Evolutionary conservation across 2,888 invertebrate genomes (phyloP).

Genomic region (Eutolmus rufibarbis): DNA sequence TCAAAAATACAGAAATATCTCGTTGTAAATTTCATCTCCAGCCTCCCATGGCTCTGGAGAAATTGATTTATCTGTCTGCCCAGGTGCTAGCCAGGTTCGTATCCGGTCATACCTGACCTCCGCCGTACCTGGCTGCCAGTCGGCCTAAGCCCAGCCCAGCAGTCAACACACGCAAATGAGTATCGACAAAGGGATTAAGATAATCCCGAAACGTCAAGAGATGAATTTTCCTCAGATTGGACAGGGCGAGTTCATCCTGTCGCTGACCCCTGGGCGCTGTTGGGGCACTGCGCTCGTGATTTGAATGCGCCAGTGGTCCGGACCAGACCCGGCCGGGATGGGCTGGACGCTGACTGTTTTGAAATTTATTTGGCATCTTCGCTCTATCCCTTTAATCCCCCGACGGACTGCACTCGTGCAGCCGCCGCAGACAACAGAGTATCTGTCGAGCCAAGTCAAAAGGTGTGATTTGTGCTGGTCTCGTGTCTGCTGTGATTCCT

Average conservation of each 20-base stretch:
- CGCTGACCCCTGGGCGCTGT: neutral
- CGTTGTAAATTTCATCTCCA: conserved; percentile 49
- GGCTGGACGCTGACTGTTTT: neutral
- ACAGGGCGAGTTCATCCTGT: neutral
- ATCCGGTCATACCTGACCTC: conserved; percentile 6
- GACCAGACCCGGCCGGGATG: neutral
- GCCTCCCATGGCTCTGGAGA: conserved; percentile 43
- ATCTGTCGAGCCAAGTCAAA: neutral
- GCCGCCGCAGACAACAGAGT: neutral
- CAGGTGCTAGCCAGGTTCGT: conserved; percentile 49
- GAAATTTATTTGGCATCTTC: neutral
- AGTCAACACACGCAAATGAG: conserved; percentile 37
- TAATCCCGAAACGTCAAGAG: conserved; percentile 27
- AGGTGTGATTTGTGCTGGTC: conserved; percentile 13
- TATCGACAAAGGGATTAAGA: conserved; percentile 36
- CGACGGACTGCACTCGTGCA: neutral
- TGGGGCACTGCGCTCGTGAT: neutral
- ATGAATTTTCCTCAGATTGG: conserved; percentile 10
- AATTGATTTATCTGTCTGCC: conserved; percentile 51
- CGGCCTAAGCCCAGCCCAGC: neutral
- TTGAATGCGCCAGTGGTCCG: neutral
- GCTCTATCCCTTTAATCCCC: neutral
- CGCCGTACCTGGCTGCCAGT: conserved; percentile 37
- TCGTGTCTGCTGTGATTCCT: conserved; percentile 7
- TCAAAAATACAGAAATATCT: conserved; percentile 51